These are phyloP conservation scores for Catostylus mosaicus DNA, from an alignment of 30 jellyfish, hydroid and myxozoan species.

Conservation along the genomic window DNA sequence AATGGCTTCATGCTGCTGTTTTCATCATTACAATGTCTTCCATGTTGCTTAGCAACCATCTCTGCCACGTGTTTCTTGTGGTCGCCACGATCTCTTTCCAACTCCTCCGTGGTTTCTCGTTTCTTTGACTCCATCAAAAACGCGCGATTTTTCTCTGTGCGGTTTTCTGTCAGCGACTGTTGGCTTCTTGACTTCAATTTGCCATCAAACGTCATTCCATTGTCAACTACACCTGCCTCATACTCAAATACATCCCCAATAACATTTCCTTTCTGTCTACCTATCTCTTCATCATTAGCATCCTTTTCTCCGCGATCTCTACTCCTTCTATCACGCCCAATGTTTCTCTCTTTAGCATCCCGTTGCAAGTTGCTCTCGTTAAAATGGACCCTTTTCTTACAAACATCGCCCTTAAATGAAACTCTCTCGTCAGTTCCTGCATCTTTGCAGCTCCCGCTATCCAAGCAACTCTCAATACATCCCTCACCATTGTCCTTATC, in stretches of 20 bases:
- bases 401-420: not conserved
- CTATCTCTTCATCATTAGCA: not conserved
- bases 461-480: not conserved
- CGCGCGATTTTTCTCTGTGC: not conserved
- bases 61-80: not conserved
- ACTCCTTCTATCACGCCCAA: not conserved
- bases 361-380: not conserved
- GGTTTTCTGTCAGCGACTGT: not conserved
- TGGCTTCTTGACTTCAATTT: not conserved
- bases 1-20: not conserved
- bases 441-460: not conserved
- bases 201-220: not conserved
- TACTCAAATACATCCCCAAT: not conserved
- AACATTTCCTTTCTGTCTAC: not conserved
- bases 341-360: not conserved
- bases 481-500: not conserved
- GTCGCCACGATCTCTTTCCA: not conserved
- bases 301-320: not conserved
- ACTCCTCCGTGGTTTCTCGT: not conserved
- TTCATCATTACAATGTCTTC: not conserved
- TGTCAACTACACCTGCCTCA: not conserved
- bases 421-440: not conserved
- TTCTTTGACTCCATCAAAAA: not conserved
- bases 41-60: not conserved
- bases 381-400: not conserved